phyloP scores from a whole-genome alignment of 2,797 vertebrate genomes.

The Pyrocephalus nanus region DNA sequence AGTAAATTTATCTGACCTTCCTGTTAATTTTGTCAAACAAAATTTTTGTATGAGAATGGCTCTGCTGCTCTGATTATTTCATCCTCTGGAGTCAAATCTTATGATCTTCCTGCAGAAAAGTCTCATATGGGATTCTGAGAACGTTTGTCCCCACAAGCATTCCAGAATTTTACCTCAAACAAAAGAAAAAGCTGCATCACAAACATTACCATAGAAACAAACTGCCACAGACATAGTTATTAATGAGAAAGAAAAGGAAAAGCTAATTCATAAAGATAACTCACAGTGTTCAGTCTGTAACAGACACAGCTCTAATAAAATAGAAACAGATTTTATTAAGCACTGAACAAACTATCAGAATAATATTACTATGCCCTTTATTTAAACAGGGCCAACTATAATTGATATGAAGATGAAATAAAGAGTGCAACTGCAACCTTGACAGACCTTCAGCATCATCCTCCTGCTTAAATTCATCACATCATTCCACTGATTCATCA shows the following conservation, averaged over 20 bases:
- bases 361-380: neutral
- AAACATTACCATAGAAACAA: constrained; percentile 53
- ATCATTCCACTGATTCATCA: neutral
- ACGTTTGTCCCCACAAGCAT: neutral
- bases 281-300: neutral
- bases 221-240: neutral
- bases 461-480: neutral
- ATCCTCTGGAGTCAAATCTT: neutral
- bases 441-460: neutral
- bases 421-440: neutral
- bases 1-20: constrained; percentile 32
- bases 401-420: neutral
- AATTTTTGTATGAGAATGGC: neutral
- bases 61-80: neutral
- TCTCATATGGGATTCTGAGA: neutral
- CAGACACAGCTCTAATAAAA: neutral
- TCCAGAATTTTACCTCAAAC: neutral
- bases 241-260: constrained; percentile 20
- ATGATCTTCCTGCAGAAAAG: neutral
- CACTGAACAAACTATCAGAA: neutral
- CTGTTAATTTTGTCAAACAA: constrained; percentile 38
- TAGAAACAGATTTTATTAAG: neutral
- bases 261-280: constrained; percentile 20
- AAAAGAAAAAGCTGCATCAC: neutral
- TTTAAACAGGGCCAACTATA: neutral